Base-by-base conservation (phyloP, 1,140 invertebrate species). In the Pomacea maculata region DNA sequence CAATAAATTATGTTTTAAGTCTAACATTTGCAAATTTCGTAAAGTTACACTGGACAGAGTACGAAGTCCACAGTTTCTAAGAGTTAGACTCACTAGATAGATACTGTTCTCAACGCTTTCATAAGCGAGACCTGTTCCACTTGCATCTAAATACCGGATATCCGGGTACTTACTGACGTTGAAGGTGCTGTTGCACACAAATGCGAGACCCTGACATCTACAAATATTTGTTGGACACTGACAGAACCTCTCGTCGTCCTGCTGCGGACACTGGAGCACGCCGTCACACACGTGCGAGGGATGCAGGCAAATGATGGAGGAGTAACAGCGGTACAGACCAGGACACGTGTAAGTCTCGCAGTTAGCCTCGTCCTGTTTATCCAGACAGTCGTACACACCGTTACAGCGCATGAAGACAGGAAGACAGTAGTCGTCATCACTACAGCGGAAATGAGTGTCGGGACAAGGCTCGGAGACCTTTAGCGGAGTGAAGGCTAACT, bases 341-440 rank as follows among this genome's bases (percentile, higher is more conserved):
- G 70, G 19, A 11, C 70, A 73, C 10, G n/a, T 45, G 25, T 45
- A 29, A 11, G 8, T 52, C 71, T 45, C 34, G 15, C 71, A 73
- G 71, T 52, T 54, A 3, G 25, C 5, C 45, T 73, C 71, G 71
- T 73, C 71, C 19, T 81, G 75, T 54, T 67, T n/a, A 34, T 55
- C 52, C 1, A 67, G 65, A 29, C 80, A 81, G 80, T 81, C 80
- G 29, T 21, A 19, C 55, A 77, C 17, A 63, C 80, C 75, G 75
- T 81, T 81, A 63, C 80, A 81, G 63, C 80, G 75, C 80, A 76
- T 77, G 55, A 77, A 79, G 10, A 79, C 54, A 25, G 77, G 81
- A 1, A 79, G 72, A 25, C 77, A 76, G 55, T 75, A 79, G 21
- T 71, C 70, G 21, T 79, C 21, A 11, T 21, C 71, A 10, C 17